phyloP scores from a whole-genome alignment of 92 coral and sea anemone species.

The Heliopora coerulea region DNA sequence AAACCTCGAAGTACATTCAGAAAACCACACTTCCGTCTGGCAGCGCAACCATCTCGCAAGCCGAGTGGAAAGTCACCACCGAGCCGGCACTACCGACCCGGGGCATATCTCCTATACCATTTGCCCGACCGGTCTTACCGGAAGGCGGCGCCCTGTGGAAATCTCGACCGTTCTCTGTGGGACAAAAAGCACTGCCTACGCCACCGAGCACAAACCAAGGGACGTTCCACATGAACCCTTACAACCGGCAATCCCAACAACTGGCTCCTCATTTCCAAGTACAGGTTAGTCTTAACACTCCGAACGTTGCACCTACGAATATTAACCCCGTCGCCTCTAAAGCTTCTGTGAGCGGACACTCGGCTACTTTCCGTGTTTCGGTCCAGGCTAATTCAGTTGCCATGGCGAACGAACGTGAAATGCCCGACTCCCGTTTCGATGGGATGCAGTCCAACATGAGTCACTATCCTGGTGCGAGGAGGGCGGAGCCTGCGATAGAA shows the following conservation, averaged over 20 bases:
- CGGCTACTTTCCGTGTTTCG: constrained; percentile 33
- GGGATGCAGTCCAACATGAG: constrained; percentile 6
- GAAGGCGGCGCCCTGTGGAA: constrained; percentile 27
- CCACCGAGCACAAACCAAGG: constrained; percentile 20
- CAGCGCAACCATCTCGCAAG: constrained; percentile 35
- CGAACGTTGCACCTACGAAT: constrained; percentile 28
- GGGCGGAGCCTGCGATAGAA: constrained; percentile 23
- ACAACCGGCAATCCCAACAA: constrained; percentile 26
- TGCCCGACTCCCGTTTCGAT: not conserved
- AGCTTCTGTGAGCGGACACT: constrained; percentile 4
- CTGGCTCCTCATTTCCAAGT: constrained; percentile 88
- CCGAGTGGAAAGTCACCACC: constrained; percentile 38
- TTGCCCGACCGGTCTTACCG: constrained; percentile 10
- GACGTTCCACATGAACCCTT: constrained; percentile 3
- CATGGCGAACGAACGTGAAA: constrained; percentile 1
- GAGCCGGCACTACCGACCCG: constrained; percentile 16
- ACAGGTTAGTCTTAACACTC: constrained; percentile 64
- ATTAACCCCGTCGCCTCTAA: constrained; percentile 28
- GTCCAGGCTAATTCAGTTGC: constrained; percentile 19
- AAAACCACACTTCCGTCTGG: constrained; percentile 33
- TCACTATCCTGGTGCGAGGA: not conserved
- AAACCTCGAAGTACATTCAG: constrained; percentile 38
- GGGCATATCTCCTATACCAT: constrained; percentile 10
- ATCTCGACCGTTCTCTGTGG: not conserved
- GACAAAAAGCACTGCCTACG: constrained; percentile 13